Evolutionary conservation across 2,797 vertebrate species (phyloP).

Genomic region (Bradypodion pumilum): DNA sequence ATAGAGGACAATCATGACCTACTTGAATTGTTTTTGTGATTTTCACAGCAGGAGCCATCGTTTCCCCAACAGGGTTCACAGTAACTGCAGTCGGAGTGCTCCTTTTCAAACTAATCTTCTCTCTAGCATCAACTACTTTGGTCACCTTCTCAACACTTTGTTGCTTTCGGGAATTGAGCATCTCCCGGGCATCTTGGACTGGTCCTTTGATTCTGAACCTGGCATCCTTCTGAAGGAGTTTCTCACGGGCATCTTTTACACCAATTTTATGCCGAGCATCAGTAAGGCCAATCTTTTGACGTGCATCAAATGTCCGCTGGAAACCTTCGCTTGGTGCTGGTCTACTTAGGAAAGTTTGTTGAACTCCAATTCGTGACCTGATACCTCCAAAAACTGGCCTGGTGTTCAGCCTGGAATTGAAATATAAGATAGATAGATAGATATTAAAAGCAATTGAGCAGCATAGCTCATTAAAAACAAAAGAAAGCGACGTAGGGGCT

Average conservation of each 20-base stretch:
- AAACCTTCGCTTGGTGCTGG: slow-evolving; percentile 70
- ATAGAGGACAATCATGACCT: slow-evolving; percentile 48
- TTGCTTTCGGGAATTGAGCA: slow-evolving; percentile 93
- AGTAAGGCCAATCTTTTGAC: slow-evolving; percentile 90
- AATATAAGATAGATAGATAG: slow-evolving; percentile 18
- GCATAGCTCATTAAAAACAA: background rate
- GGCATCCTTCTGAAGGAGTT: slow-evolving; percentile 90
- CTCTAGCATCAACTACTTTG: slow-evolving; percentile 90
- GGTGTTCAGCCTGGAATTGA: slow-evolving; percentile 65
- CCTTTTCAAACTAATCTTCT: slow-evolving; percentile 92
- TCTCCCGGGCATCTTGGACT: slow-evolving; percentile 93
- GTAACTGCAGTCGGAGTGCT: slow-evolving; percentile 74
- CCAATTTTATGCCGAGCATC: slow-evolving; percentile 90
- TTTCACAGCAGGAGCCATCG: slow-evolving; percentile 82
- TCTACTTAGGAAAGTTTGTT: slow-evolving; percentile 76
- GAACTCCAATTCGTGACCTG: slow-evolving; percentile 74
- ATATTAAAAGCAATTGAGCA: slow-evolving; percentile 24
- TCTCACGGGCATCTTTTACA: slow-evolving; percentile 93
- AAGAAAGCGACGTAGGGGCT: too few relatives aligned
- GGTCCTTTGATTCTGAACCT: slow-evolving; percentile 89
- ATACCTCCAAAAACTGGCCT: slow-evolving; percentile 73
- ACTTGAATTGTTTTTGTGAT: slow-evolving; percentile 99
- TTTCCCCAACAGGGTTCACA: slow-evolving; percentile 69
- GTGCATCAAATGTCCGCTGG: slow-evolving; percentile 87
- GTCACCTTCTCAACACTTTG: slow-evolving; percentile 76